These are phyloP conservation scores for Raja brachyura DNA, from an alignment of 2,113 vertebrate species.

Conservation along the genomic window DNA sequence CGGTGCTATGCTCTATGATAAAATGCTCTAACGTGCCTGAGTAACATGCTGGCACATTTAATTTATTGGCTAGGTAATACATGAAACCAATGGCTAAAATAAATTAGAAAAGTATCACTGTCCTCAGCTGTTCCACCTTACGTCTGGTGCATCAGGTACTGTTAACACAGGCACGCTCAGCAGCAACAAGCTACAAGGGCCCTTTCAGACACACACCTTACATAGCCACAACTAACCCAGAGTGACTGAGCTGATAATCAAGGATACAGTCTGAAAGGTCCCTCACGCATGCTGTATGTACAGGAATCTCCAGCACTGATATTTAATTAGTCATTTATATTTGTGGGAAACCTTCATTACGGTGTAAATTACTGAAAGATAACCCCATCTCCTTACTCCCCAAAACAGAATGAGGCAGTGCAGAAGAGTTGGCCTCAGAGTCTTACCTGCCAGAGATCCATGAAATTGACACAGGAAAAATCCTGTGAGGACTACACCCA, in stretches of 20 bases:
- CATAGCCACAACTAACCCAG: not conserved
- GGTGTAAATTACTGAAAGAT: not conserved
- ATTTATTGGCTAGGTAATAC: not conserved
- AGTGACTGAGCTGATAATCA: not conserved
- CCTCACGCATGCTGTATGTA: too few species aligned
- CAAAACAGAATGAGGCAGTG: not conserved
- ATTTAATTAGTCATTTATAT: not conserved
- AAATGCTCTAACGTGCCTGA: not conserved
- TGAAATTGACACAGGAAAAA: not conserved
- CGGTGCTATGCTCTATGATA: not conserved
- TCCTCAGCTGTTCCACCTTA: not conserved
- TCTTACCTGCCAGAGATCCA: slow-evolving; percentile 11
- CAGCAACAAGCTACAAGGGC: not conserved
- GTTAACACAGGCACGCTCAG: not conserved
- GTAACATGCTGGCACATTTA: not conserved
- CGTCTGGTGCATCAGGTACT: not conserved
- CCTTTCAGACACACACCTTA: not conserved
- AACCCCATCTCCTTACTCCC: not conserved
- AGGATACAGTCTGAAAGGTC: not conserved
- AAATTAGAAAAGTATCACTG: not conserved
- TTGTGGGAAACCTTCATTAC: not conserved
- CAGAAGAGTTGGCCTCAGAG: not conserved
- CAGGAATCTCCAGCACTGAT: not conserved
- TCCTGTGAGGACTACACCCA: not conserved
- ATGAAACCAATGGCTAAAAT: not conserved